Evolutionary conservation across 23 tunicate genomes (phyloP), one percentile per base, ranked within the genome.

Genomic region (Styela clava): DNA sequence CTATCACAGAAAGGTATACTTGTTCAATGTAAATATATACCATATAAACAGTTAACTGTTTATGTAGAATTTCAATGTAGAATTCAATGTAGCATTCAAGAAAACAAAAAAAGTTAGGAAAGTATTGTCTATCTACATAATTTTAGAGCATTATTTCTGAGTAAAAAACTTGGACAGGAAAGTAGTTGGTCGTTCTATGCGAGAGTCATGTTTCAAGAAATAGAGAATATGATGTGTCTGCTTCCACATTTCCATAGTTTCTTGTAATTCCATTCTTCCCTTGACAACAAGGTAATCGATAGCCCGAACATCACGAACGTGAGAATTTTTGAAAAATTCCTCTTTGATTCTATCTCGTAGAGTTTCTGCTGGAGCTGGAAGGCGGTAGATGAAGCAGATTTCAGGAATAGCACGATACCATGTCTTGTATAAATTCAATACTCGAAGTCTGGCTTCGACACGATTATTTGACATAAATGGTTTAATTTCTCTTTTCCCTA

Each of bases 211-310:
- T 3, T 79, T 52, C 31, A 92, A 83, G 63, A 44, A 87, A n/a
- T 79, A 64, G 68, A 51, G 36, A 23, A 92, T 72, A 78, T 92
- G 97, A 62, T 86, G 84, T 1, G 65, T 62, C 77, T 92, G 97
- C 63, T 92, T 92, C 97, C 97, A 92, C 67, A 51, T 74, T 23
- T 61, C 64, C 34, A 92, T 3, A 19, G 97, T 92, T 84, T 92
- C 97, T 68, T 92, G 97, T 23, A 92, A 61, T 22, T 92, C 97
- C 97, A 92, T 92, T 69, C 89, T 68, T 24, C 97, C 95, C 89
- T 92, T 92, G 21, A 92, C 76, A 24, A 92, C 84, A 31, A 92
- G 83, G 56, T 88, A 64, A 68, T 92, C 97, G 26, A 92, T 83
- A 12, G 86, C 97, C 18, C 97, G 74, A 28, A 87, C 84, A 62